Percentiles rank a stretch among this genome's conserved stretches.
Evolutionary conservation across 2,888 invertebrate species (phyloP).

Genomic region (Auanema freiburgensis): DNA sequence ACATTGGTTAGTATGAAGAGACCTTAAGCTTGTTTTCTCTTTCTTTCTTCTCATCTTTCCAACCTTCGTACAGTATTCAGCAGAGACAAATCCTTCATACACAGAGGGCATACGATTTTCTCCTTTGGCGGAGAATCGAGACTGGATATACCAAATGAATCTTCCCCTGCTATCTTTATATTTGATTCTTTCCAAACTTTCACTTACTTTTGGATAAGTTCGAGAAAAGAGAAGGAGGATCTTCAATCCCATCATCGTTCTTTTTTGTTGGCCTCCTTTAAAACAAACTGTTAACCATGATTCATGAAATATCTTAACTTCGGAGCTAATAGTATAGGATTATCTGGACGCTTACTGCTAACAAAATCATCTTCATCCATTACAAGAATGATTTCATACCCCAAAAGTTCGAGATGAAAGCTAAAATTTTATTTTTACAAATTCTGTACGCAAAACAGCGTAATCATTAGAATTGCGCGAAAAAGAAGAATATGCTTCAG

Average conservation of each 20-base stretch:
- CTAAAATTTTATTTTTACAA: too few relatives aligned
- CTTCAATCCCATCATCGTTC: background rate
- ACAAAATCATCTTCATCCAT: slow-evolving; percentile 8
- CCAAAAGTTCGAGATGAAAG: too few relatives aligned
- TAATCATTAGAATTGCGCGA: too few relatives aligned
- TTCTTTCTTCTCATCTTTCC: background rate
- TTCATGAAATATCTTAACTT: slow-evolving; percentile 1
- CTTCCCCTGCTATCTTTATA: background rate
- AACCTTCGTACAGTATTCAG: slow-evolving; percentile 10
- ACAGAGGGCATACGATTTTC: slow-evolving; percentile 10
- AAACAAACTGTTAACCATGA: background rate
- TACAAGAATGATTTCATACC: too few relatives aligned
- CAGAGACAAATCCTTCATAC: slow-evolving; percentile 12
- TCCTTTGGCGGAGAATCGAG: slow-evolving; percentile 7
- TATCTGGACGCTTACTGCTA: background rate
- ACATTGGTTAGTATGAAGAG: slow-evolving; percentile 19
- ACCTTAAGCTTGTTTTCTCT: background rate
- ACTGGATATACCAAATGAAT: slow-evolving; percentile 8
- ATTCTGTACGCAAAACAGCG: too few relatives aligned
- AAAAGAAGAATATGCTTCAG: too few relatives aligned
- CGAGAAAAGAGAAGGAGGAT: background rate
- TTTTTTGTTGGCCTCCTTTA: background rate
- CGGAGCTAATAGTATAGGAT: background rate
- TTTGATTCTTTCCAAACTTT: background rate
- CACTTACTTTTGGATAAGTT: background rate